These are phyloP conservation scores for Drosophila nannoptera DNA, from an alignment of 1,140 invertebrate species.

Conservation along the genomic window DNA sequence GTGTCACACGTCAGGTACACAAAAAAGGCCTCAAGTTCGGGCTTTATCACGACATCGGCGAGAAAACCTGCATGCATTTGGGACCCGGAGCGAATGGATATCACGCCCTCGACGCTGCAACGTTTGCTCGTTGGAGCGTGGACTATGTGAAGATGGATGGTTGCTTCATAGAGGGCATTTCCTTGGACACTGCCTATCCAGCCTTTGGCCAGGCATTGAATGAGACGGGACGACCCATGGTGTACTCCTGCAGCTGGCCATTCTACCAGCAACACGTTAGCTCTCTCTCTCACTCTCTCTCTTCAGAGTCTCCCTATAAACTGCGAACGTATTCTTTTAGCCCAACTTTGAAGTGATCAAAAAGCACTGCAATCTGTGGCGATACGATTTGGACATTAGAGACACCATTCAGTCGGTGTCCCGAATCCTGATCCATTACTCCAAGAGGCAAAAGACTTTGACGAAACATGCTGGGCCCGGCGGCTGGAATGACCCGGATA, in stretches of 20 bases:
- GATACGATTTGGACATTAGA: slow-evolving; percentile 96
- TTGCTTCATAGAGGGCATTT: slow-evolving; percentile 85
- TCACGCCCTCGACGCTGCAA: slow-evolving; percentile 90
- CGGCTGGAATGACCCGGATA: slow-evolving; percentile 98
- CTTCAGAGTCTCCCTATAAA: neutral
- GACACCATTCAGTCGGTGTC: slow-evolving; percentile 94
- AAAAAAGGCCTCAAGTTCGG: slow-evolving; percentile 95
- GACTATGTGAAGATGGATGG: slow-evolving; percentile 98
- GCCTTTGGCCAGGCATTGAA: slow-evolving; percentile 53
- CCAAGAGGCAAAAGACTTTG: slow-evolving; percentile 91
- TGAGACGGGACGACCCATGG: slow-evolving; percentile 82
- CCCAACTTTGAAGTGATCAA: slow-evolving; percentile 93
- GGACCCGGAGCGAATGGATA: slow-evolving; percentile 94
- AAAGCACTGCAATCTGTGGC: slow-evolving; percentile 95
- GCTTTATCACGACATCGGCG: slow-evolving; percentile 97
- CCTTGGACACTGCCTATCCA: slow-evolving; percentile 51
- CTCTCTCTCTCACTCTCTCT: too few species aligned
- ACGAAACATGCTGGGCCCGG: slow-evolving; percentile 94
- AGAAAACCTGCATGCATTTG: slow-evolving; percentile 94
- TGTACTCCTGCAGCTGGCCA: slow-evolving; percentile 98
- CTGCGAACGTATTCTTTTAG: slow-evolving; percentile 82
- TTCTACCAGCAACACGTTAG: slow-evolving; percentile 93
- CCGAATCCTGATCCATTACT: slow-evolving; percentile 94
- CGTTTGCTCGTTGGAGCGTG: slow-evolving; percentile 96
- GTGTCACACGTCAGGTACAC: slow-evolving; percentile 86